Evolutionary conservation across 2,797 vertebrate species (phyloP).

Genomic region (Brachymystax lenok): DNA sequence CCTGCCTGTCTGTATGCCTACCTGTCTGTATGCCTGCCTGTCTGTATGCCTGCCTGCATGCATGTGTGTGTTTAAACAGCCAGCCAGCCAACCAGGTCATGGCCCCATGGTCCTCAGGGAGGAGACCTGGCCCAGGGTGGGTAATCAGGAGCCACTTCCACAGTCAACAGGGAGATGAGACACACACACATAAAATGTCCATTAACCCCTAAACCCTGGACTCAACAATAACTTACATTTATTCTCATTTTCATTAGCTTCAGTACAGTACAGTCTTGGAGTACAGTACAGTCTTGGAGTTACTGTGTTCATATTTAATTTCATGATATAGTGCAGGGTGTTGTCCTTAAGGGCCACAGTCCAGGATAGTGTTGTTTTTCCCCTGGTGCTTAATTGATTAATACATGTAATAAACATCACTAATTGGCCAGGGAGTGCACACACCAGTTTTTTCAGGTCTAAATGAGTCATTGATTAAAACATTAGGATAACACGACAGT

Average conservation of each 20-base stretch:
- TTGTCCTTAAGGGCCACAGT: too few species aligned
- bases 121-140: background rate
- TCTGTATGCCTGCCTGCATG: background rate
- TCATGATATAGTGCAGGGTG: background rate
- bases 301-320: conserved; percentile 69
- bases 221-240: background rate
- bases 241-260: background rate
- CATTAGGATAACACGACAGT: background rate
- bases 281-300: conserved; percentile 25
- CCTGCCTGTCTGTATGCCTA: too few species aligned
- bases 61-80: conserved; percentile 42
- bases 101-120: background rate
- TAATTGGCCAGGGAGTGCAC: background rate
- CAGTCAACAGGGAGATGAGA: background rate
- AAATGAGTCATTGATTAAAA: background rate
- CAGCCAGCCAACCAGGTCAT: conserved; percentile 59
- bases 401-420: background rate
- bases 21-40: too few species aligned
- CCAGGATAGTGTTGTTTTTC: background rate
- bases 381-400: too few species aligned
- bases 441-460: background rate
- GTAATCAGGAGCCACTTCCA: background rate
- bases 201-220: background rate
- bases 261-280: background rate
- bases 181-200: background rate